Percentiles rank a stretch among this genome's conserved stretches.
Evolutionary conservation across 2,888 invertebrate species (phyloP).

Genomic region (Eutolmus rufibarbis): DNA sequence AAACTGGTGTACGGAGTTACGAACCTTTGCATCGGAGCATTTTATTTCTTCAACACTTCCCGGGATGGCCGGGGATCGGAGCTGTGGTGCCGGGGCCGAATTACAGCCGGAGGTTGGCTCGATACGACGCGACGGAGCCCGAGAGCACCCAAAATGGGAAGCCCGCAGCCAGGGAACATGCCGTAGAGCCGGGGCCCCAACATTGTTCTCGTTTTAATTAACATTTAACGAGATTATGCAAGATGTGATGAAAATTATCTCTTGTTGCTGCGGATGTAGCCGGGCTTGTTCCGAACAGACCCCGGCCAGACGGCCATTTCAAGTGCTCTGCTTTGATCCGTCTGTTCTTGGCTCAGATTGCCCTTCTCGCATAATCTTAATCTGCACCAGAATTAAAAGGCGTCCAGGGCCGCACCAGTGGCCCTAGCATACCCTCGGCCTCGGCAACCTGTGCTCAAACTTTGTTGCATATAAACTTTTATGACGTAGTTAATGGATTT

Average conservation of each 20-base stretch:
- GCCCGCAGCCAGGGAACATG: constrained; percentile 9
- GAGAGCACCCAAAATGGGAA: constrained; percentile 3
- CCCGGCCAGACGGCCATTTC: not conserved
- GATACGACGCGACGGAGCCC: not conserved
- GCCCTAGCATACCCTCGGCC: not conserved
- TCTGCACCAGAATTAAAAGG: not conserved
- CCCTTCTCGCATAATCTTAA: not conserved
- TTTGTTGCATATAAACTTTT: constrained; percentile 24
- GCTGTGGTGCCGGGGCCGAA: not conserved
- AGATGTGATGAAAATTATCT: constrained; percentile 48
- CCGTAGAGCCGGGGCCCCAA: not conserved
- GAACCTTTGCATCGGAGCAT: not conserved
- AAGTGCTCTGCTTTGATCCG: not conserved
- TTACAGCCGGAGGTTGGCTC: not conserved
- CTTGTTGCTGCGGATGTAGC: constrained; percentile 41
- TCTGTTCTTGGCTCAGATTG: not conserved
- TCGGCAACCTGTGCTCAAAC: not conserved
- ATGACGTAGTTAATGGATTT: constrained; percentile 1
- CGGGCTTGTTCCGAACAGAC: not conserved
- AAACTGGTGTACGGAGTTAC: not conserved
- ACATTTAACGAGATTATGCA: constrained; percentile 48
- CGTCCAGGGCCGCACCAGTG: not conserved
- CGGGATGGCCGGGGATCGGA: not conserved
- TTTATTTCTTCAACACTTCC: not conserved
- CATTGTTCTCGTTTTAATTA: constrained; percentile 48